Percentiles rank a stretch among this genome's conserved stretches.
phyloP scores from a whole-genome alignment of 2,113 vertebrate species.

The Menura novaehollandiae region DNA sequence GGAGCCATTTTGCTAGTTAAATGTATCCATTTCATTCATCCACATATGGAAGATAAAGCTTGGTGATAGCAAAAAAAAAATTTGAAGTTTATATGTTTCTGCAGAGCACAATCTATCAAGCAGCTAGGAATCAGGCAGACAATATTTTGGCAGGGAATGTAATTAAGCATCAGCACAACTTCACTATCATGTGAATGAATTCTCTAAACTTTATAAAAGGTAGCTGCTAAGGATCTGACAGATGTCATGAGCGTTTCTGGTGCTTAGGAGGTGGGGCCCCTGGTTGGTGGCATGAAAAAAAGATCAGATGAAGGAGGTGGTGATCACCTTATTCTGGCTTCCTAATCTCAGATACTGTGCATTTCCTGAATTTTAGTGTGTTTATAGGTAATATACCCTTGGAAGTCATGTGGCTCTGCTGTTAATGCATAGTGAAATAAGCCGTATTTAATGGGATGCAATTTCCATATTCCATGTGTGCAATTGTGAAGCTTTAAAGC shows the following conservation, averaged over 20 bases:
- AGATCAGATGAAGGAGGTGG: neutral
- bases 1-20: neutral
- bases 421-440: neutral
- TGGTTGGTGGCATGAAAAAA: neutral
- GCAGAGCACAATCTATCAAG: neutral
- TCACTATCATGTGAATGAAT: neutral
- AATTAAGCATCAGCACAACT: neutral
- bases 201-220: neutral
- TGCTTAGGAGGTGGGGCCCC: neutral
- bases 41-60: fast-evolving
- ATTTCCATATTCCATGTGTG: neutral
- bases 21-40: neutral
- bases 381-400: neutral
- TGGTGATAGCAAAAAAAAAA: neutral
- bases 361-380: neutral
- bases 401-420: neutral
- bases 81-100: neutral
- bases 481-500: neutral
- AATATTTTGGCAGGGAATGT: neutral
- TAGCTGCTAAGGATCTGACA: neutral
- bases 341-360: neutral
- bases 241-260: neutral
- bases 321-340: neutral
- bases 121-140: neutral
- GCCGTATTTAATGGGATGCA: neutral